Conservation (phyloP, 2,113 vertebrate genomes). For the Triplophysa dalaica region DNA sequence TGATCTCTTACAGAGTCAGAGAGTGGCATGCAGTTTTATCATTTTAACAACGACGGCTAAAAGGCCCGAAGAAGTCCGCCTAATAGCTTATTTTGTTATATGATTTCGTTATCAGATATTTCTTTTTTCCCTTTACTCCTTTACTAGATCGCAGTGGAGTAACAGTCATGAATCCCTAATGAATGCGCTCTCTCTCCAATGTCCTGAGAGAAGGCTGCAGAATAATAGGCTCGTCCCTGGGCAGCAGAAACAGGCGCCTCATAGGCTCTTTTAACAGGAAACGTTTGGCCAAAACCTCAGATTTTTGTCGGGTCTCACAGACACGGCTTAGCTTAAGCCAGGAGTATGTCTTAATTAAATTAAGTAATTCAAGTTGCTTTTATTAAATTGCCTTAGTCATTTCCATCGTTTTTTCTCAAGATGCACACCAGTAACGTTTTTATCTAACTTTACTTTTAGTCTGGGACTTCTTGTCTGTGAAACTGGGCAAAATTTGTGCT, state of each 20-base stretch:
- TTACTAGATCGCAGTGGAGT: conserved; percentile 60
- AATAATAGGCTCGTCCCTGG: conserved; percentile 68
- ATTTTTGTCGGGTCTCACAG: no score
- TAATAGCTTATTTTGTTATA: conserved; percentile 77
- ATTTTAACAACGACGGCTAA: conserved; percentile 75
- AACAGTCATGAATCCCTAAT: conserved; percentile 68
- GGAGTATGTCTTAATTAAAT: no score
- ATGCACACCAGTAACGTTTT: no score
- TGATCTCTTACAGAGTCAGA: conserved; percentile 70
- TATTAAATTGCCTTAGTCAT: no score
- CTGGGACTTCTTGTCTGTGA: no score
- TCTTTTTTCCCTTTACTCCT: conserved; percentile 54
- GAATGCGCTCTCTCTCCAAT: conserved; percentile 63
- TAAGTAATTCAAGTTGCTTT: no score
- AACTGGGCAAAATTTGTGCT: no score
- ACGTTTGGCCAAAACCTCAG: no score
- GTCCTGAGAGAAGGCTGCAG: conserved; percentile 58
- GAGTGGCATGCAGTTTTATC: conserved; percentile 75
- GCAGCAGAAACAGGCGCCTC: conserved; percentile 31
- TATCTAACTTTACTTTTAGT: no score
- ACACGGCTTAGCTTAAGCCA: no score
- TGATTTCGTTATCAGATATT: conserved; percentile 73
- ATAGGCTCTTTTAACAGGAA: no score
- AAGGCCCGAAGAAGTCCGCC: conserved; percentile 71
- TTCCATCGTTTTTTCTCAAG: no score